Evolutionary conservation across 2,113 vertebrate genomes (phyloP).

Genomic region (Lamprologus speciosus): DNA sequence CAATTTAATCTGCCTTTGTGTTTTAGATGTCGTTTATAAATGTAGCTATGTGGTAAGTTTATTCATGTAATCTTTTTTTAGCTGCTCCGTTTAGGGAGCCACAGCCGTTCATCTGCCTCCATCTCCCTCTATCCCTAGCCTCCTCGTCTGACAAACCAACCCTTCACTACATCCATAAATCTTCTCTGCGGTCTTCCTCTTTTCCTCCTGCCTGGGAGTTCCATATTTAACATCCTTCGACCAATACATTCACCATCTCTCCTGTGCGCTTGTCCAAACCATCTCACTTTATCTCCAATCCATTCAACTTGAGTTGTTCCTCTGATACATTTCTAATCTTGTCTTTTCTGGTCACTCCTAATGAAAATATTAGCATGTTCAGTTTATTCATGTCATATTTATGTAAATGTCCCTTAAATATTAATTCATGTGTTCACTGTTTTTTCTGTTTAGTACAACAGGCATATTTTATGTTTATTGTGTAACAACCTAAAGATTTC

Average conservation of each 20-base stretch:
- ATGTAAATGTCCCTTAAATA: not conserved
- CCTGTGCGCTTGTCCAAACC: not conserved
- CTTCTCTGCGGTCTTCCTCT: not conserved
- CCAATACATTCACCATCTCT: not conserved
- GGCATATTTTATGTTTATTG: not conserved
- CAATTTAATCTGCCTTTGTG: not conserved
- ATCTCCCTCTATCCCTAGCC: not conserved
- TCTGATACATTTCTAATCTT: not conserved
- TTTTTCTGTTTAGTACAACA: not conserved
- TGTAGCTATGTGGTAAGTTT: not conserved
- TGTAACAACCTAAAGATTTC: not conserved
- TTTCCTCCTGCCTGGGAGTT: not conserved
- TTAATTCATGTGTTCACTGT: not conserved
- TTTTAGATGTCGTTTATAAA: not conserved
- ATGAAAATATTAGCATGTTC: not conserved
- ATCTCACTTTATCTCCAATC: not conserved
- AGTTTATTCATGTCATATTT: not conserved
- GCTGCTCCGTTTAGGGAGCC: not conserved
- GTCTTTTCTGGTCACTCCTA: not conserved
- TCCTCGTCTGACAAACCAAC: not conserved
- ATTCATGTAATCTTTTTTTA: not conserved
- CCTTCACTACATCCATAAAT: not conserved
- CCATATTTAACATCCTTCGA: not conserved
- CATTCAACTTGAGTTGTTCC: not conserved
- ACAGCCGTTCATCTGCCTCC: not conserved